A percentile compares a stretch with the other conserved stretches of the same genome.
Evolutionary conservation across 2,888 invertebrate genomes (phyloP).

Genomic region (Sicus ferrugineus): DNA sequence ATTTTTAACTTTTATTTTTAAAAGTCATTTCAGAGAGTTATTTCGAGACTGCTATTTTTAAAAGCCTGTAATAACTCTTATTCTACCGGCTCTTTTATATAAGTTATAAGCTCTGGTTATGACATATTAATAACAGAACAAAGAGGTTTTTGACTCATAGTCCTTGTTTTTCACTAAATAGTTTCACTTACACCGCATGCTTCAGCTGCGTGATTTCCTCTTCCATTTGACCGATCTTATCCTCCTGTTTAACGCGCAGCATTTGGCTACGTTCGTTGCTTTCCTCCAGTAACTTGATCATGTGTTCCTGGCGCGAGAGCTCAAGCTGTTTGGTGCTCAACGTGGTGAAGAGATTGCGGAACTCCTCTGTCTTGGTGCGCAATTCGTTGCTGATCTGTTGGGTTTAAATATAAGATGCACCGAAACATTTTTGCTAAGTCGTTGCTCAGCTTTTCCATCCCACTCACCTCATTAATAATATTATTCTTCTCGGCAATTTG

Average conservation of each 20-base stretch:
- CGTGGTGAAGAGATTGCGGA: slow-evolving; percentile 51
- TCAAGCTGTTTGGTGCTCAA: slow-evolving; percentile 54
- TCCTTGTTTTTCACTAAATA: neutral
- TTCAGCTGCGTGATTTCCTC: slow-evolving; percentile 51
- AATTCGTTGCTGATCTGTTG: slow-evolving; percentile 55
- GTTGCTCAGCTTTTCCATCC: slow-evolving; percentile 4
- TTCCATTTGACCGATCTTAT: slow-evolving; percentile 52
- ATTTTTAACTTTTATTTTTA: neutral
- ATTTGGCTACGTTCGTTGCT: slow-evolving; percentile 50
- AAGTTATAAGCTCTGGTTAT: no score
- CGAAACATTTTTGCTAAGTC: neutral
- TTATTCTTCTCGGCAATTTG: slow-evolving; percentile 50
- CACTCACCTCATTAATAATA: slow-evolving; percentile 43
- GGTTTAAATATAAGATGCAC: neutral
- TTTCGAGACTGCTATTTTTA: no score
- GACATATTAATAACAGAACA: no score
- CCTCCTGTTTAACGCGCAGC: slow-evolving; percentile 55
- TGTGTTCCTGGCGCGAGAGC: slow-evolving; percentile 52
- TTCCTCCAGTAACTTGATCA: slow-evolving; percentile 57
- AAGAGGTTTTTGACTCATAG: neutral
- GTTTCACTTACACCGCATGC: slow-evolving; percentile 54
- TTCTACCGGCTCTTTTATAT: no score
- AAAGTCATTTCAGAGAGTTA: neutral
- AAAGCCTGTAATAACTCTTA: no score
- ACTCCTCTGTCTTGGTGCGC: slow-evolving; percentile 51